Conservation (phyloP, 2,888 invertebrate species). For the Dermolepida albohirtum region DNA sequence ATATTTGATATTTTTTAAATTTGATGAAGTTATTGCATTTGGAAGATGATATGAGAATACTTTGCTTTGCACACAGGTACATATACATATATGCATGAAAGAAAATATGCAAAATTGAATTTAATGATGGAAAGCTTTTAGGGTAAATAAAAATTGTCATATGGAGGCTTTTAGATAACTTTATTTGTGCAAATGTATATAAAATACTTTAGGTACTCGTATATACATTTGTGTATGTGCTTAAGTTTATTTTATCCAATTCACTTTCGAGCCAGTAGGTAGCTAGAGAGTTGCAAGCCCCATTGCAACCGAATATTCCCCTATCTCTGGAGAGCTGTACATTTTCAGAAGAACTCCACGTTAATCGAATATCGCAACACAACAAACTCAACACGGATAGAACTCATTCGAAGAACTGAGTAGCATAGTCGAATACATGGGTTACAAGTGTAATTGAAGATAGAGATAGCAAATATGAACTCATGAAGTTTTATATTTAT, state of each 20-base stretch:
- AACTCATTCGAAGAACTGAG: constrained; percentile 9
- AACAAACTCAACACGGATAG: constrained; percentile 16
- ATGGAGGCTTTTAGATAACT: constrained; percentile 1
- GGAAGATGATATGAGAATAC: not conserved
- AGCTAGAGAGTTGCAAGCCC: constrained; percentile 38
- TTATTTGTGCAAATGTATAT: constrained; percentile 1
- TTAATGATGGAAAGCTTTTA: constrained; percentile 25
- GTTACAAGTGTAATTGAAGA: constrained; percentile 13
- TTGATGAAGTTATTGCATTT: no score
- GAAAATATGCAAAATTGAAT: constrained; percentile 12
- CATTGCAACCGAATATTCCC: constrained; percentile 28
- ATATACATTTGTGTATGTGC: constrained; percentile 7
- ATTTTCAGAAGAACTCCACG: constrained; percentile 36
- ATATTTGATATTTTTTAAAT: no score
- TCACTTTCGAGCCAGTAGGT: constrained; percentile 39
- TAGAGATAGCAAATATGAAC: constrained; percentile 6
- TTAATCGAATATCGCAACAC: constrained; percentile 41
- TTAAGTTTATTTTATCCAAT: constrained; percentile 38
- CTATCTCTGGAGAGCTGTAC: constrained; percentile 37
- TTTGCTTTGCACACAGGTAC: not conserved
- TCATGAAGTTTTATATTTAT: no score
- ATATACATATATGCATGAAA: no score
- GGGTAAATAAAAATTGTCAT: constrained; percentile 16
- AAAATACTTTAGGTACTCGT: constrained; percentile 4
- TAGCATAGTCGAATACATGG: not conserved